Evolutionary conservation across 2,888 invertebrate species (phyloP), one percentile per base, ranked within the genome.

Genomic region (Drosophila cognata): DNA sequence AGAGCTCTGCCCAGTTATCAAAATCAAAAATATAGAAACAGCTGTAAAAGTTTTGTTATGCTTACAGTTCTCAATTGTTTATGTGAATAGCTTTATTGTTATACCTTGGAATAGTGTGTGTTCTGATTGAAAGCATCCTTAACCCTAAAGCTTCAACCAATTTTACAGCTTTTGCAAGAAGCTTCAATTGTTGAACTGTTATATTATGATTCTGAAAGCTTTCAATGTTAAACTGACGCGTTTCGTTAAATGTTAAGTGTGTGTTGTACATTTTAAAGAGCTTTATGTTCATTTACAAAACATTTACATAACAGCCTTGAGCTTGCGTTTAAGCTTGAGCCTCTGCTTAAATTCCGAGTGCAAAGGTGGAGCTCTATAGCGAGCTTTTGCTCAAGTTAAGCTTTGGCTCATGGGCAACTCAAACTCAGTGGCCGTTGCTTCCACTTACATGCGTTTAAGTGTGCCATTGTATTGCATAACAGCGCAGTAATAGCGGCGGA

Each of bases 391-490:
- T 70, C 52, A 63, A 38, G 18, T 51, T 7, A 28, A 70, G 68
- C 41, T 56, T 69, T 52, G n/a, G 8, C 36, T 77, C 64, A 25
- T 5, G 58, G 60, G 43, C 11, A 50, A 38, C 70, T 82, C 60
- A 61, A 48, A 64, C 82, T 74, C 69, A 76, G 74, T 59, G 59
- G 33, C 29, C 38, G 56, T 58, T 53, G 48, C 57, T 55, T 55
- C 61, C 58, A 52, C 59, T 59, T 29, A 66, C 46, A 66, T 71
- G 71, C 79, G 62, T 71, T 89, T 86, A 84, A 90, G 82, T 89
- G 88, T 91, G 87, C 80, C 86, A 85, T 88, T 88, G 88, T 85
- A 72, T 85, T 90, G 91, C 85, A 81, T 90, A 91, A 88, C 91
- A 87, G 78, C 79, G 67, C 71, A 87, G 85, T 90, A 86, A 86